These are phyloP conservation scores for Reticulitermes lucifugus DNA, from an alignment of 2,888 invertebrate genomes.

Conservation along the genomic window DNA sequence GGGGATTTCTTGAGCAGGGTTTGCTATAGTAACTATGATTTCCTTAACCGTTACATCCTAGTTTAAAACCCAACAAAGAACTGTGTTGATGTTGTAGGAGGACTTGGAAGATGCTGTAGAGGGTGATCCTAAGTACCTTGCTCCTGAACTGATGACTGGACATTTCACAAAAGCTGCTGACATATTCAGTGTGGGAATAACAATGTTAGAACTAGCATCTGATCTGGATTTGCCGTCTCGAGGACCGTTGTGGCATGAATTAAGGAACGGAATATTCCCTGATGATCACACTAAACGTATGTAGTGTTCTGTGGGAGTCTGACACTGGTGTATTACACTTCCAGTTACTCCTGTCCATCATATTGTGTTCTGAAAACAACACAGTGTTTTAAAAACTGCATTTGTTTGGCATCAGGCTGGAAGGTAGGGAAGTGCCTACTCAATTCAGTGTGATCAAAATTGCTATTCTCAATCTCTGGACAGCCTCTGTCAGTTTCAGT, in stretches of 20 bases:
- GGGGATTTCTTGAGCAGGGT: too few relatives aligned
- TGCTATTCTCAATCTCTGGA: too few relatives aligned
- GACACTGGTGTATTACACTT: constrained; percentile 45
- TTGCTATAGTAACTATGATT: too few relatives aligned
- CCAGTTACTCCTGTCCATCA: constrained; percentile 62
- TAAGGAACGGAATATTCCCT: constrained; percentile 70
- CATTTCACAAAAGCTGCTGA: constrained; percentile 77
- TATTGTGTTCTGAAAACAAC: not conserved
- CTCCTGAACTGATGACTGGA: constrained; percentile 76
- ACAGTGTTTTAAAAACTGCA: not conserved
- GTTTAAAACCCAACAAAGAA: too few relatives aligned
- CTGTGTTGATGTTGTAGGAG: constrained; percentile 59
- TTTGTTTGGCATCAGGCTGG: too few relatives aligned
- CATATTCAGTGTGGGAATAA: constrained; percentile 80
- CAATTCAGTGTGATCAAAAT: too few relatives aligned
- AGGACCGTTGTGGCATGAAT: constrained; percentile 76
- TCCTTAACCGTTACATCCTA: too few relatives aligned
- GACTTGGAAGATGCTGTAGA: constrained; percentile 71
- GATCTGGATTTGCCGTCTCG: constrained; percentile 77
- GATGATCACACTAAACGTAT: constrained; percentile 55
- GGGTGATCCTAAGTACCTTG: constrained; percentile 82
- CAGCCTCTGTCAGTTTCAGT: too few relatives aligned
- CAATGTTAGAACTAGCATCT: constrained; percentile 76
- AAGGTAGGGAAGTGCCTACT: too few relatives aligned
- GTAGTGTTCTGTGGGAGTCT: not conserved